Conservation (phyloP, 2,113 vertebrate species). For the Sialia sialis region DNA sequence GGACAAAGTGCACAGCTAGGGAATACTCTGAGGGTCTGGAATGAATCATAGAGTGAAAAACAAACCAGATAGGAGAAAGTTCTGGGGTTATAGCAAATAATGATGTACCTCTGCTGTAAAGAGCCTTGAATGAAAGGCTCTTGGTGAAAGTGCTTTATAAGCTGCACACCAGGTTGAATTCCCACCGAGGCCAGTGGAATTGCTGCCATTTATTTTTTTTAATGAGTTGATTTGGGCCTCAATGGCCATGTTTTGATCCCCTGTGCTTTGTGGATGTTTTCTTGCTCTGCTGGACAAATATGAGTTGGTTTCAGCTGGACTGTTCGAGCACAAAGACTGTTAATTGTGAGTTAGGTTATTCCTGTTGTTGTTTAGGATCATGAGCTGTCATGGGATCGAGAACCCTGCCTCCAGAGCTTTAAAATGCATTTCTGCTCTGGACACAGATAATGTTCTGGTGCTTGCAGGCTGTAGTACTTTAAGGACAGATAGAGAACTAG, state of each 20-base stretch:
- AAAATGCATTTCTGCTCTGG: not conserved
- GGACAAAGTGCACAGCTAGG: not conserved
- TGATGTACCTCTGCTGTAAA: not conserved
- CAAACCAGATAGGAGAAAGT: not conserved
- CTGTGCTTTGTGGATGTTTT: not conserved
- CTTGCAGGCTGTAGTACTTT: not conserved
- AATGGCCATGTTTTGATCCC: not conserved
- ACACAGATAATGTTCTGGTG: rapidly evolving
- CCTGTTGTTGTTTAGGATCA: not conserved
- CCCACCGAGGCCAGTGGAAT: not conserved
- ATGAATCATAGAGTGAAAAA: constrained; percentile 10
- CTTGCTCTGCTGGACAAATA: not conserved
- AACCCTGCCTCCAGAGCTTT: not conserved
- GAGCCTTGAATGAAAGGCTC: not conserved
- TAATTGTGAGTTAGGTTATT: not conserved
- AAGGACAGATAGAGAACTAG: not conserved
- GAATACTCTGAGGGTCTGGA: not conserved
- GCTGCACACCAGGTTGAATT: not conserved
- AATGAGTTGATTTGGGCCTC: not conserved
- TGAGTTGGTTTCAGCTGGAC: not conserved
- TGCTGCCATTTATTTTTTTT: constrained; percentile 14
- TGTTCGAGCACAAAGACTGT: not conserved
- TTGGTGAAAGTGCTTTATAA: not conserved
- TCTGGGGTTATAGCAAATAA: constrained; percentile 22
- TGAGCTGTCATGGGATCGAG: not conserved